phyloP scores from a whole-genome alignment of 92 coral and sea anemone genomes.

The Metridium senile region DNA sequence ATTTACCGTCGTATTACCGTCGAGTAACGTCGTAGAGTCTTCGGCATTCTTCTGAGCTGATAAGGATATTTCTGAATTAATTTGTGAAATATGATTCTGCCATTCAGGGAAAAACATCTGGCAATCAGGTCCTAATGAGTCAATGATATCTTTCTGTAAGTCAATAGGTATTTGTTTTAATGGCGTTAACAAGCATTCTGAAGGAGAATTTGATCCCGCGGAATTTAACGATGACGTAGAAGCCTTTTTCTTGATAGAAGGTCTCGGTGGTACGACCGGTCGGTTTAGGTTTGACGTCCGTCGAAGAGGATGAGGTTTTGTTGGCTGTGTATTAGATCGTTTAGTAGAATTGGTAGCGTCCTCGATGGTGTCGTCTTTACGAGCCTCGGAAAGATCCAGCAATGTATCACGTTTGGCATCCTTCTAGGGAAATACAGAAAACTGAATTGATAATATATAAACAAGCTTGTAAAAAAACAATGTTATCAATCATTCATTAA shows the following conservation, averaged over 20 bases:
- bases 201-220: slow-evolving; percentile 7
- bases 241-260: slow-evolving; percentile 33
- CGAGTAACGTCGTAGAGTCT: slow-evolving; percentile 27
- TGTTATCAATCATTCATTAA: no score
- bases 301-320: slow-evolving; percentile 17
- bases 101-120: slow-evolving; percentile 42
- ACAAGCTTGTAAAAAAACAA: not conserved
- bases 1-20: not conserved
- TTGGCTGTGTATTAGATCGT: not conserved
- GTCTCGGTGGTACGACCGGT: slow-evolving; percentile 49
- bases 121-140: slow-evolving; percentile 53
- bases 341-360: not conserved
- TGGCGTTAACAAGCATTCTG: slow-evolving; percentile 44
- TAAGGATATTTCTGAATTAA: slow-evolving; percentile 1
- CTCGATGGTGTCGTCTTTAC: slow-evolving; percentile 12
- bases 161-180: slow-evolving; percentile 57
- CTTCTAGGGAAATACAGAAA: slow-evolving; percentile 1
- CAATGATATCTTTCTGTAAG: slow-evolving; percentile 53
- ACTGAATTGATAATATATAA: no score
- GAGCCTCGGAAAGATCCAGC: slow-evolving; percentile 23
- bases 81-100: slow-evolving; percentile 11
- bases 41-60: slow-evolving; percentile 18
- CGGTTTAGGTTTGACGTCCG: slow-evolving; percentile 48
- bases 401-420: slow-evolving; percentile 10
- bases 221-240: slow-evolving; percentile 17